These are phyloP conservation scores for Alaudala cheleensis DNA, from an alignment of 2,113 vertebrate genomes.

Conservation along the genomic window DNA sequence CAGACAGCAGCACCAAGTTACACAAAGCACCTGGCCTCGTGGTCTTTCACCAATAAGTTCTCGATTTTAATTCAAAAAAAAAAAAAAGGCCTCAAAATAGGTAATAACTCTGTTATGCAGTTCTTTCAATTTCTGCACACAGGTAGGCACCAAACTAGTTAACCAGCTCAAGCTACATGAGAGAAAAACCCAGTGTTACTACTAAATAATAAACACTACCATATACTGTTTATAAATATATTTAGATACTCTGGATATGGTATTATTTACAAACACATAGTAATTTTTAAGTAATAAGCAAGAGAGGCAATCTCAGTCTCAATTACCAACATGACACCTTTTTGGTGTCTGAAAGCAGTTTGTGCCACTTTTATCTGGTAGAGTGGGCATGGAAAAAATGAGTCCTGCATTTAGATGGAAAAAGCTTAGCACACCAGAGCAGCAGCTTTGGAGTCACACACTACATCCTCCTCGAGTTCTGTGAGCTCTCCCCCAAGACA, in stretches of 20 bases:
- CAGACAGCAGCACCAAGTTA: neutral
- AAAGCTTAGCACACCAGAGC: neutral
- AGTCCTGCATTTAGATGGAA: neutral
- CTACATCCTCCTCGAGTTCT: neutral
- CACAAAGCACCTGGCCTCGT: neutral
- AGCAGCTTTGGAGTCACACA: neutral
- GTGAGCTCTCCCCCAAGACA: neutral
- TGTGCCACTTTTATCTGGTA: neutral
- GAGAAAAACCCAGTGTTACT: neutral
- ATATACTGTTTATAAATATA: neutral
- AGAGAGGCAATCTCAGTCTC: neutral
- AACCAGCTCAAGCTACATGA: neutral
- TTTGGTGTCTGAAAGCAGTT: neutral
- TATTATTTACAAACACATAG: neutral
- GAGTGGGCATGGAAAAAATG: accelerated
- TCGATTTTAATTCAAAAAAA: neutral
- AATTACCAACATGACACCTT: neutral
- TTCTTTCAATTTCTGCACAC: neutral
- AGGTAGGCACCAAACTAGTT: neutral
- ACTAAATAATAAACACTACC: neutral
- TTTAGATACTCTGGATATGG: neutral
- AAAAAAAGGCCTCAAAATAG: neutral
- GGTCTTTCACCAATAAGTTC: neutral
- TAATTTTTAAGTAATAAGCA: neutral
- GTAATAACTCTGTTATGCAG: neutral